A percentile compares a stretch with the other conserved stretches of the same genome.
These are phyloP conservation scores for Danio aesculapii DNA, from an alignment of 2,797 vertebrate species.

Conservation along the genomic window DNA sequence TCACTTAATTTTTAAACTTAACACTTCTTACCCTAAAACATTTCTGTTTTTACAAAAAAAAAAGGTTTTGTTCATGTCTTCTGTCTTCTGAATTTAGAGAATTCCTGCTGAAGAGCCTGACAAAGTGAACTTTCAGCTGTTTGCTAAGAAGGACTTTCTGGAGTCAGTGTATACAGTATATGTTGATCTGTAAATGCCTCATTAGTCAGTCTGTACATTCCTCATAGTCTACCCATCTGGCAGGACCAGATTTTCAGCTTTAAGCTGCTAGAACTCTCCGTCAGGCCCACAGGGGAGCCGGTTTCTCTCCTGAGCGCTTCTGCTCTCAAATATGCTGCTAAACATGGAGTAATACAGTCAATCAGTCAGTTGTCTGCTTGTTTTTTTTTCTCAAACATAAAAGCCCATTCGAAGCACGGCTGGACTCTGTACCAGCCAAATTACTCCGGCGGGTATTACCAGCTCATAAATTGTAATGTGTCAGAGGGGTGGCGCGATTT, in stretches of 20 bases:
- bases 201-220: slow-evolving; percentile 29
- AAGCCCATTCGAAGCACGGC: slow-evolving; percentile 77
- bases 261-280: slow-evolving; percentile 11
- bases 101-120: background rate
- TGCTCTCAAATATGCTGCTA: slow-evolving; percentile 72
- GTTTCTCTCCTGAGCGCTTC: slow-evolving; percentile 35
- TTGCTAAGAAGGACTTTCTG: slow-evolving; percentile 2
- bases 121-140: slow-evolving; percentile 10
- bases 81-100: too few species aligned
- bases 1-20: too few species aligned
- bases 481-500: slow-evolving; percentile 74
- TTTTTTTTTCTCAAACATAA: slow-evolving; percentile 71
- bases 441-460: slow-evolving; percentile 78
- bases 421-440: slow-evolving; percentile 81
- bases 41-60: background rate
- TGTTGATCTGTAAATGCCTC: slow-evolving; percentile 34
- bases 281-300: slow-evolving; percentile 15
- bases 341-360: slow-evolving; percentile 82
- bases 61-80: background rate
- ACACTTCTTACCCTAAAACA: background rate
- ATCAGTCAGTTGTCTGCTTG: slow-evolving; percentile 81
- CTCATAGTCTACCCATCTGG: slow-evolving; percentile 26
- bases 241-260: slow-evolving; percentile 33
- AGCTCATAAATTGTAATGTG: slow-evolving; percentile 76
- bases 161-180: slow-evolving; percentile 16